Evolutionary conservation across 2,888 invertebrate species (phyloP), one percentile per base, ranked within the genome.

Genomic region (Diloba caeruleocephala): DNA sequence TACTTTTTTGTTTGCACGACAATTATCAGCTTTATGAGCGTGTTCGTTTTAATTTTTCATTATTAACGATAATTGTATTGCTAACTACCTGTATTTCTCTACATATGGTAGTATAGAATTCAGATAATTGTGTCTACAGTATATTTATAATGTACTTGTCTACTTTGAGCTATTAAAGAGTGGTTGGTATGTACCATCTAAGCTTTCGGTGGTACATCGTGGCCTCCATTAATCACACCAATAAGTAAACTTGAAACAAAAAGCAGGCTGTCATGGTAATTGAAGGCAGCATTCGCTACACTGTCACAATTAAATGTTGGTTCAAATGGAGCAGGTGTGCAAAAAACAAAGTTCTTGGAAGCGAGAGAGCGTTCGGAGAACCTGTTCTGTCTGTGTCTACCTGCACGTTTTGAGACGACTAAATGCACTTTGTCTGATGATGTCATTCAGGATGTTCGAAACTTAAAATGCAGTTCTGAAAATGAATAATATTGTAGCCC

Each of bases 261-360:
- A 72, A 66, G 29, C 46, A 43, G 66, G 66, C 76, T 81, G 81
- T 84, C 84, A 78, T 76, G 69, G 73, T 86, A 85, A 88, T 86
- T 87, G 84, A 89, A 88, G 81, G 81, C 76, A 76, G 74, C 79
- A 81, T 83, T 85, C 69, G 77, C 73, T 63, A 45, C 49, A 64
- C 74, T 78, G 77, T 79, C 79, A 84, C 85, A 82, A 85, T 85
- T 87, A 85, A 84, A 82, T 73, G 74, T 52, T 74, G 76, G 70
- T 73, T 79, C 81, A 79, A 83, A 88, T 82, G 77, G 78, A 82
- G 84, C 89, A 90, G 90, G 89, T 90, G 89, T 71, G 71, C 77
- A 78, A 84, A 79, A 83, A 79, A 76, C 65, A 44, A 69, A 74
- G 54, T 87, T 84, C 84, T 81, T 79, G 79, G 84, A 88, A 87